phyloP scores from a whole-genome alignment of 2,113 vertebrate genomes.

The Cyanoliseus patagonus region DNA sequence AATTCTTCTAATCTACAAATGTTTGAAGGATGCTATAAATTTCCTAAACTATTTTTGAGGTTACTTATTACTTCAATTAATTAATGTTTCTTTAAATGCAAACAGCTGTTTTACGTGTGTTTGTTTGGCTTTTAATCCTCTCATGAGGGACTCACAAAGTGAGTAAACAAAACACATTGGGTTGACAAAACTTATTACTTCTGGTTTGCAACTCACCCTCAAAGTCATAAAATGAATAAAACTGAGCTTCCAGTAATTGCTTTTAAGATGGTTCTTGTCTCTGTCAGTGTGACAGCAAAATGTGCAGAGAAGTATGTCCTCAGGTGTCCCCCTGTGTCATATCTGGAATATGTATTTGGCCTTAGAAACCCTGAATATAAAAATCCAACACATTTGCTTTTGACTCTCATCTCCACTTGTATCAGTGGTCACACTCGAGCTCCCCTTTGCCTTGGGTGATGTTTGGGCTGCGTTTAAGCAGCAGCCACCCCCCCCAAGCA shows the following conservation, averaged over 20 bases:
- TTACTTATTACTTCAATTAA: slow-evolving; percentile 48
- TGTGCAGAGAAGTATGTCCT: background rate
- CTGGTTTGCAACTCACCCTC: background rate
- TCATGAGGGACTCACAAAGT: background rate
- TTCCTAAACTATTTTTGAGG: background rate
- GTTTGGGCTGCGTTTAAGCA: background rate
- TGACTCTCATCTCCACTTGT: background rate
- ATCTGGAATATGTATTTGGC: background rate
- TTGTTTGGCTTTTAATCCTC: background rate
- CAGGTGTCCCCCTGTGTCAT: background rate
- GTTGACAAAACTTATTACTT: background rate
- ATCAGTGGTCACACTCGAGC: rapidly evolving
- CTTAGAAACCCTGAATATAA: background rate
- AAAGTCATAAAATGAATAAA: background rate
- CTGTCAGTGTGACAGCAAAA: background rate
- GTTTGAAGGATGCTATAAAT: slow-evolving; percentile 14
- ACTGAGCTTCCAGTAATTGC: background rate
- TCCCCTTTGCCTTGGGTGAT: rapidly evolving
- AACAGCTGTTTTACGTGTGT: slow-evolving; percentile 10
- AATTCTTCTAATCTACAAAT: slow-evolving; percentile 23
- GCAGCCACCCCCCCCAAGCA: background rate
- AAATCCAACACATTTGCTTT: background rate
- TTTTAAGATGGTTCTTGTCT: background rate
- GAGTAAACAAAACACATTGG: background rate
- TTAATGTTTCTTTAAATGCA: slow-evolving; percentile 58